Base-by-base conservation (phyloP, 2,113 vertebrate genomes). In the Microtus montanus region DNA sequence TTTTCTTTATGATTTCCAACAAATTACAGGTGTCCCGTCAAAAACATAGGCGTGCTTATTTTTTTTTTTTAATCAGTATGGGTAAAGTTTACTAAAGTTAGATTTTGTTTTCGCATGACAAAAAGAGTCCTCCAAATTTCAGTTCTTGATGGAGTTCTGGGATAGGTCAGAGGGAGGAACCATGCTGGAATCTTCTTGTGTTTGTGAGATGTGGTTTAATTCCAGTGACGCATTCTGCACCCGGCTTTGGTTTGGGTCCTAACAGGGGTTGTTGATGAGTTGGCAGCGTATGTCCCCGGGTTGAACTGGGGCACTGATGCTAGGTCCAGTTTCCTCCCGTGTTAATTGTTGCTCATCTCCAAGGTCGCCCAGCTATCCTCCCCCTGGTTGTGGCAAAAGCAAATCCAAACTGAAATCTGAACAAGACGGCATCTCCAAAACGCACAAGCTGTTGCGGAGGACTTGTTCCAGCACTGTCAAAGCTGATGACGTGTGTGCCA, bases 311-410 rank as follows among this genome's bases (percentile, higher is more conserved):
- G 61, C 13, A 7, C 0, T 26, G 7, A 0, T 13, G 5, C 41
- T 7, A 35, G 17, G 19, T 7, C 68, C 64, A 54, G 0, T 14
- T 15, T 33, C 35, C 22, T 79, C 83, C 5, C 5, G 15, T 87
- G 22, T 83, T 87, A 17, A 95, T 70, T 41, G 87, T 75, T 38
- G 5, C 61, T 95, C 82, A 78, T 97, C 96, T 97, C 92, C 75
- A 97, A 99, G 99, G 98, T 99, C 99, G 97, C 99, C 99, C 89
- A 99, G 99, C 98, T 99, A 99, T 97, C 99, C 99, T 96, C 99
- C 99, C 97, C 99, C 99, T 30, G 99, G 99, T 93, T 99, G 99
- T 95, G 99, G 99, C 49, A 99, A 99, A 98, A 99, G 98, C 96
- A 99, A 99, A 95, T 98, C 99, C 44, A 99, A 99, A 95, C 98